phyloP scores from a whole-genome alignment of 2,113 vertebrate species.

The Strigops habroptila region DNA sequence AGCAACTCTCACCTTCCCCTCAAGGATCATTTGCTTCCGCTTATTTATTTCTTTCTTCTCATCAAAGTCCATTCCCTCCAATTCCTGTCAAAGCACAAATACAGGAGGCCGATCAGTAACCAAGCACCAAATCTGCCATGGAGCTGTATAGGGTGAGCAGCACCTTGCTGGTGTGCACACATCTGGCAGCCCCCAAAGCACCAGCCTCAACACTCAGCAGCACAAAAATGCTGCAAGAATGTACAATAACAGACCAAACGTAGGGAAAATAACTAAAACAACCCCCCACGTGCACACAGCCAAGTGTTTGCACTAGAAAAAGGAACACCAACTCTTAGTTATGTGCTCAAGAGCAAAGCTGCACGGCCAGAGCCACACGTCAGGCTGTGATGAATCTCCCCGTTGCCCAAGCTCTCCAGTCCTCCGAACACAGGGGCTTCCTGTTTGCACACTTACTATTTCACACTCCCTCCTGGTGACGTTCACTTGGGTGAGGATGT shows the following conservation, averaged over 20 bases:
- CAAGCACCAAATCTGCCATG: neutral
- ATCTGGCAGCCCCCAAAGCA: neutral
- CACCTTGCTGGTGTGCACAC: neutral
- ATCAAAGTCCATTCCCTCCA: slow-evolving; percentile 89
- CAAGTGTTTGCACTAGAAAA: neutral
- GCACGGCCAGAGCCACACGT: fast-evolving
- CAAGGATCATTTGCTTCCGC: slow-evolving; percentile 91
- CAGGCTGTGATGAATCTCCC: neutral
- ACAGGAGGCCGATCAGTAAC: neutral
- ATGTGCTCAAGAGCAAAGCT: neutral
- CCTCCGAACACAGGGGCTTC: neutral
- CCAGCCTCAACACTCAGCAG: neutral
- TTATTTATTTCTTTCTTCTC: slow-evolving; percentile 97
- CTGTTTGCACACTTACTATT: slow-evolving; percentile 71
- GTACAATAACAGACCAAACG: neutral
- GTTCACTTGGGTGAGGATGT: slow-evolving; percentile 94
- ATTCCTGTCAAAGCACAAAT: slow-evolving; percentile 73
- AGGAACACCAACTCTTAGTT: neutral
- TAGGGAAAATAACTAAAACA: fast-evolving
- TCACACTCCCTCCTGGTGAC: slow-evolving; percentile 86
- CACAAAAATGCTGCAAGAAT: neutral
- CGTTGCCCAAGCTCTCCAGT: neutral
- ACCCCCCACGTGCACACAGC: neutral
- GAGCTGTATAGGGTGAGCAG: neutral
- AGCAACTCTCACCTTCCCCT: slow-evolving; percentile 84